Evolutionary conservation across 2,888 invertebrate species (phyloP), one percentile per base, ranked within the genome.

Genomic region (Drosophila buzzatii): DNA sequence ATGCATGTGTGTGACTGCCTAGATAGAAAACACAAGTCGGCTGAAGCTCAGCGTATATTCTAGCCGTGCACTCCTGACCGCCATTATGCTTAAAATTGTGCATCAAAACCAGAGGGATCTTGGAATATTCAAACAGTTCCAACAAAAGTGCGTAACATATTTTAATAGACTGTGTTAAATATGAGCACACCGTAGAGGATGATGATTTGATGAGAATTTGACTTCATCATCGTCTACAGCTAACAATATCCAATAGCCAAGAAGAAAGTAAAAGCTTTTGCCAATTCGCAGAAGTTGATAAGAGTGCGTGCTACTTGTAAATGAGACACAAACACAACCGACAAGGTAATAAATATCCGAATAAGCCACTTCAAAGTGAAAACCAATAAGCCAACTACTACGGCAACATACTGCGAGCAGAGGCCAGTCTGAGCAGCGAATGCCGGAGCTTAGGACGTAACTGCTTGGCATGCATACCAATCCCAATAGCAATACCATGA

Each of bases 291-390:
- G 41, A 51, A 52, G 56, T 59, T 52, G 52, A 58, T 55, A 65
- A 57, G 49, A 70, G 73, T 62, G 73, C 75, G 82, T 73, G 85
- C 70, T 68, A 70, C 61, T 76, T 73, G 82, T 73, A 65, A 69
- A 67, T 72, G 75, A 89, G 83, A 83, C 74, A 74, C 89, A 84
- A 89, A 84, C 76, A 81, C 88, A 69, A 73, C 76, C 74, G 70
- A 77, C 79, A 79, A 88, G 79, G 85, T 90, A 91, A 89, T 89
- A 89, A 91, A 89, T 89, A 90, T 88, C 82, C 82, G 81, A 83
- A 85, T 82, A 88, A 91, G 90, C 90, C 78, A 89, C 90, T 90
- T 90, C 85, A 91, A 83, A 83, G 86, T 82, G 81, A 81, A 85
- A 89, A 80, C 85, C 87, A 86, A 90, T 79, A 81, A 90, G 76